Evolutionary conservation across 2,888 invertebrate species (phyloP).

Genomic region (Acronicta aceris): DNA sequence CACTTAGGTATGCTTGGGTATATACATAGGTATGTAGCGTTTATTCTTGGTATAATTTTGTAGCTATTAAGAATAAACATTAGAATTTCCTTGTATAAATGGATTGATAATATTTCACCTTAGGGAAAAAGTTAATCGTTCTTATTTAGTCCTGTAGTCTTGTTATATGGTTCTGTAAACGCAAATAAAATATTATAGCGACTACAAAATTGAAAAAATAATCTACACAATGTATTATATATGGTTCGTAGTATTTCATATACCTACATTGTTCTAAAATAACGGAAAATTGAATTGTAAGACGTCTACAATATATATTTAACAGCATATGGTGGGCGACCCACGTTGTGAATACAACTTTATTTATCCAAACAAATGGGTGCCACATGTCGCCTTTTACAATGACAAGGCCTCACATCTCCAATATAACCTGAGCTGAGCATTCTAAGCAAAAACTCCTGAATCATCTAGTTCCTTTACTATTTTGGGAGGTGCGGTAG

Average conservation of each 20-base stretch:
- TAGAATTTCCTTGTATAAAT: too few species aligned
- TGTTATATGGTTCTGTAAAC: too few species aligned
- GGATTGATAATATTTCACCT: too few species aligned
- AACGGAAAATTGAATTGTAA: conserved; percentile 32
- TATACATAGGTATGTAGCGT: too few species aligned
- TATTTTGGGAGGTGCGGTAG: conserved; percentile 42
- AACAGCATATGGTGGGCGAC: conserved; percentile 73
- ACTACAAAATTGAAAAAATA: too few species aligned
- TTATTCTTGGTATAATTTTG: too few species aligned
- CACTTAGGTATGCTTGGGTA: too few species aligned
- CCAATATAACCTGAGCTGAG: conserved; percentile 62
- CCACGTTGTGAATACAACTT: conserved; percentile 73
- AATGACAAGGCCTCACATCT: conserved; percentile 80
- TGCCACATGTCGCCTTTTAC: conserved; percentile 82
- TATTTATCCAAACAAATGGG: conserved; percentile 86
- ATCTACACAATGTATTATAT: too few species aligned
- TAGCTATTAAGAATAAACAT: too few species aligned
- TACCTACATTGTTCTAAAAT: conserved; percentile 25
- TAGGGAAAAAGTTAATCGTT: too few species aligned
- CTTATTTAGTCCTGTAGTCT: too few species aligned
- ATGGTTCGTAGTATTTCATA: conserved; percentile 3
- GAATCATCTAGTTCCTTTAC: background rate
- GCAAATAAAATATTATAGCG: too few species aligned
- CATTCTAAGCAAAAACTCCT: conserved; percentile 7
- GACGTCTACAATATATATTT: conserved; percentile 41